Conservation (phyloP, 2,888 invertebrate genomes). For the Pterostichus niger region DNA sequence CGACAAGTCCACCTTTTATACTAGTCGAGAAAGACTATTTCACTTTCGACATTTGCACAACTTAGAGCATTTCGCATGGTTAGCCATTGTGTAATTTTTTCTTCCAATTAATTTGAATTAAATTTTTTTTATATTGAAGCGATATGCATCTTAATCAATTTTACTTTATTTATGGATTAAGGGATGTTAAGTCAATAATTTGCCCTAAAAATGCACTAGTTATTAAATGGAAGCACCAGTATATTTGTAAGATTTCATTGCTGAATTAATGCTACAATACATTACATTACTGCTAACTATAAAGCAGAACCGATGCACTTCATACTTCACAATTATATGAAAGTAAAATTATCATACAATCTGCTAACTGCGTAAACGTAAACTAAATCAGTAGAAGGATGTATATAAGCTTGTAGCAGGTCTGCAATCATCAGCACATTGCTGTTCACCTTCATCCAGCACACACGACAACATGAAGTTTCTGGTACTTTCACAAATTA, state of each 20-base stretch:
- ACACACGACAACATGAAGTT: constrained; percentile 45
- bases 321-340: constrained; percentile 45
- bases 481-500: neutral
- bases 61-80: constrained; percentile 52
- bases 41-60: constrained; percentile 14
- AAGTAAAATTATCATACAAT: constrained; percentile 33
- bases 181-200: too few relatives aligned
- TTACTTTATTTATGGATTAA: too few relatives aligned
- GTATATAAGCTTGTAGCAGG: constrained; percentile 1
- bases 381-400: too few relatives aligned
- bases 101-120: constrained; percentile 39
- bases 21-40: neutral
- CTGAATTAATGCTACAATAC: neutral
- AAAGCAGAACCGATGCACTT: constrained; percentile 27
- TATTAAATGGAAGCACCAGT: too few relatives aligned
- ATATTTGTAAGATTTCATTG: too few relatives aligned
- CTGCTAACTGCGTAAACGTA: neutral
- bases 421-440: constrained; percentile 20
- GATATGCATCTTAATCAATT: too few relatives aligned
- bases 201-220: too few relatives aligned
- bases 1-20: neutral
- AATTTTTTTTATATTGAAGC: neutral
- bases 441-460: constrained; percentile 31
- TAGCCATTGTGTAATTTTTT: constrained; percentile 50
- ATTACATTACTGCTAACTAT: constrained; percentile 20